Conservation (phyloP, 2,888 invertebrate species). For the Drosophila anomalata region DNA sequence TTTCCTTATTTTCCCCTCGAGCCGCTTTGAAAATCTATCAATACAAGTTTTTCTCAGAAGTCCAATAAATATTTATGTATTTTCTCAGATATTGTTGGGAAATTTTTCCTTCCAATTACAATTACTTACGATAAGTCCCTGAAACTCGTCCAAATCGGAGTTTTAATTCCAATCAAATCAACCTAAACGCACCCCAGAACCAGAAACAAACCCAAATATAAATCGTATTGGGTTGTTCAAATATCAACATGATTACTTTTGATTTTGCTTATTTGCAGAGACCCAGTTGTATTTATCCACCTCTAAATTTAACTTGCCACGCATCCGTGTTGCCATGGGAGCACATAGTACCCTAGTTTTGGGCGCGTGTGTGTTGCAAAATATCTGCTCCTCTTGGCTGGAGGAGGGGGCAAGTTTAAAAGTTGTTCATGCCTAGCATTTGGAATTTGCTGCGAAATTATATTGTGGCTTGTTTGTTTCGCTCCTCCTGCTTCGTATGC, state of each 20-base stretch:
- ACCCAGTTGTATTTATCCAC: conserved; percentile 55
- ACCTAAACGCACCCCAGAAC: conserved; percentile 29
- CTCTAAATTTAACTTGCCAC: conserved; percentile 66
- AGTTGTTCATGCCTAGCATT: conserved; percentile 75
- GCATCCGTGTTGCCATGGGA: conserved; percentile 63
- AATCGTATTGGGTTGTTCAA: conserved; percentile 53
- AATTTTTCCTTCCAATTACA: neutral
- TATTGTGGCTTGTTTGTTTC: conserved; percentile 41
- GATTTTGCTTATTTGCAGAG: conserved; percentile 56
- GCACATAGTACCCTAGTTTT: conserved; percentile 15
- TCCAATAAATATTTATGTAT: neutral
- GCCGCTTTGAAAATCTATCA: no score
- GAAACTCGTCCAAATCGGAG: neutral
- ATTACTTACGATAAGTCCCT: neutral
- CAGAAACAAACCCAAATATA: conserved; percentile 50
- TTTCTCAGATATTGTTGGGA: neutral
- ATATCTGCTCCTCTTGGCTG: neutral
- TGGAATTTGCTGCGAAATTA: conserved; percentile 72
- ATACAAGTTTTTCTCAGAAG: neutral
- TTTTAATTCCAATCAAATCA: conserved; percentile 45
- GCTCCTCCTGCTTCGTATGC: conserved; percentile 61
- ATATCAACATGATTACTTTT: conserved; percentile 70
- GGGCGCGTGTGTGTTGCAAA: conserved; percentile 28
- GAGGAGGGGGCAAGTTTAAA: conserved; percentile 58
- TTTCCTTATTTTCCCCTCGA: no score